Base-by-base conservation (phyloP, 2,113 vertebrate genomes). In the Nestor notabilis region DNA sequence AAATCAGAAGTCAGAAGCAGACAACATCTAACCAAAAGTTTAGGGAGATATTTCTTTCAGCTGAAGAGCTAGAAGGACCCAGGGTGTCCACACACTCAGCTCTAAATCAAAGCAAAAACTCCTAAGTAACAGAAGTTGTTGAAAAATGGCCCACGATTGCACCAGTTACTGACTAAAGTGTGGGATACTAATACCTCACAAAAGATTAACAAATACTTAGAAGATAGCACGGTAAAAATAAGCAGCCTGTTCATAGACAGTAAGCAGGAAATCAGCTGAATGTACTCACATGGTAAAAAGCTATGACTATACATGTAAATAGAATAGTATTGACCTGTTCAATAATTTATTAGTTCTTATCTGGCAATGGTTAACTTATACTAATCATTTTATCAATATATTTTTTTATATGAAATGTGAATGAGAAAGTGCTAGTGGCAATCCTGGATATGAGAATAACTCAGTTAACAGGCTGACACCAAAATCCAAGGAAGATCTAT, bases 401-500 rank as follows among this genome's bases (percentile, higher is more conserved):
- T 21, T 44, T 61, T 44, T 92, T 94, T 12, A 87, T 87, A 79
- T 49, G 31, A 87, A 94, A 72, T 46, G 41, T 61, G 80, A 93
- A 83, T 70, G 33, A 60, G 82, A 83, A 93, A 52, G 19, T 37
- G 68, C 50, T 78, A 55, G 35, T 68, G 56, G 88, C 56, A 90
- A 76, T 33, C 33, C 46, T 72, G 29, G 24, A 27, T 72, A 61
- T 17, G 41, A 87, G 50, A 81, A 83, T 88, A 90, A 78, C 8
- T 89, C 55, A 52, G 43, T 52, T 72, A 89, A 82, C 7, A 93
- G 56, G 18, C 16, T 79, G 68, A 89, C 61, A 93, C 27, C 78
- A 94, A 94, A 93, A 68, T 87, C 37, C 72, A 78, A 92, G 66
- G 49, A 88, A 83, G 50, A 92, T 80, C 60, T 89, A 61, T 78